phyloP scores from a whole-genome alignment of 30 jellyfish, hydroid and myxozoan genomes.

The Mastigias papua region DNA sequence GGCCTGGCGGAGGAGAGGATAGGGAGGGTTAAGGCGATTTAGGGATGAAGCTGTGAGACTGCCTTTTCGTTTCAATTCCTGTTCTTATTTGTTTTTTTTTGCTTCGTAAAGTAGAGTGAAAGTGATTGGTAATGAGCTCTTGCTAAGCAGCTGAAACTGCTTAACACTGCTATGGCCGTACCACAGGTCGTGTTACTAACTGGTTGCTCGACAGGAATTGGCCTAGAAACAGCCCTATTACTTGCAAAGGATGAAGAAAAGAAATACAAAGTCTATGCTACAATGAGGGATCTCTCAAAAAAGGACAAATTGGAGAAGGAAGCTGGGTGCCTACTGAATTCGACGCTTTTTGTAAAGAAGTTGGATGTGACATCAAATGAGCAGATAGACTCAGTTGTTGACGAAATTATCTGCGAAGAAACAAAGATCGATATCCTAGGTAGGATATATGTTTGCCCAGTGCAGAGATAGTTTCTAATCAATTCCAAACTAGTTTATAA shows the following conservation, averaged over 20 bases:
- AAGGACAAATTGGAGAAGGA: slow-evolving; percentile 32
- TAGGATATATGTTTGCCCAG: not conserved
- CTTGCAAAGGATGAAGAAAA: slow-evolving; percentile 60
- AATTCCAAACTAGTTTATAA: too few species aligned
- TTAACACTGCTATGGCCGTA: not conserved
- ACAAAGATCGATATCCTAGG: slow-evolving; percentile 66
- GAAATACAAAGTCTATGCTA: slow-evolving; percentile 62
- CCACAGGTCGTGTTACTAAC: slow-evolving; percentile 56
- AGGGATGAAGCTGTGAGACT: not conserved
- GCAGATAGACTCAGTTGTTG: slow-evolving; percentile 36
- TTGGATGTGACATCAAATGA: slow-evolving; percentile 57
- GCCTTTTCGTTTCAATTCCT: not conserved
- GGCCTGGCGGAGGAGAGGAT: not conserved
- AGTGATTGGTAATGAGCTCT: too few species aligned
- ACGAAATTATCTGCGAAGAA: slow-evolving; percentile 26
- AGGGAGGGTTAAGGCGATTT: not conserved
- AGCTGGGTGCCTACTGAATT: slow-evolving; percentile 24
- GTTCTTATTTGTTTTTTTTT: not conserved
- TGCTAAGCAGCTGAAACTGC: not conserved
- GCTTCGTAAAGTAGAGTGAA: too few species aligned
- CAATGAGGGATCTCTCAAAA: slow-evolving; percentile 39
- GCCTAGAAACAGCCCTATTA: slow-evolving; percentile 60
- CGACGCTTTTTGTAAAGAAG: slow-evolving; percentile 46
- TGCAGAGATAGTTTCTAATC: too few species aligned
- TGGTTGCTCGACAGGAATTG: slow-evolving; percentile 74